phyloP scores from a whole-genome alignment of 2,113 vertebrate species.

The Sterna hirundo region DNA sequence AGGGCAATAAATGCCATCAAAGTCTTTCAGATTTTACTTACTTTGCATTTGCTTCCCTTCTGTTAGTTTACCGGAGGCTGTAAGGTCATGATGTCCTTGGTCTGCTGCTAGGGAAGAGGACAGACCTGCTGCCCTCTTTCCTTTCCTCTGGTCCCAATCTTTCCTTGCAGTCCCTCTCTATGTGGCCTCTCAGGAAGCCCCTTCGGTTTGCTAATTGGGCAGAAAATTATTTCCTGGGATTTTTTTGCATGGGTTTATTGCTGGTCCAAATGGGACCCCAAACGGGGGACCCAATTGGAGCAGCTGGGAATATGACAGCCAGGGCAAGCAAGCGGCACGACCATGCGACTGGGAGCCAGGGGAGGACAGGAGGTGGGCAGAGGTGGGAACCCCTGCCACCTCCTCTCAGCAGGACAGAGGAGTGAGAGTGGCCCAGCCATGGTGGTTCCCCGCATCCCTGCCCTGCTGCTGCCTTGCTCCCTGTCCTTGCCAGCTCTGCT shows the following conservation, averaged over 20 bases:
- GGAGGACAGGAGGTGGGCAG: not conserved
- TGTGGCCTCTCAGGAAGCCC: not conserved
- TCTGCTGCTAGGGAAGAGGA: not conserved
- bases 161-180: not conserved
- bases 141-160: not conserved
- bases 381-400: not conserved
- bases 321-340: not conserved
- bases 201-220: not conserved
- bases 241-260: not conserved
- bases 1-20: too few species aligned
- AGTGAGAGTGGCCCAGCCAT: not conserved
- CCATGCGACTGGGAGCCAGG: rapidly evolving
- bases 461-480: rapidly evolving
- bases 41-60: not conserved
- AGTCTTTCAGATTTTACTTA: not conserved
- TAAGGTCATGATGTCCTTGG: not conserved
- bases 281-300: not conserved
- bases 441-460: not conserved
- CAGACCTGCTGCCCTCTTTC: not conserved
- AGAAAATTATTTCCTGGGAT: not conserved
- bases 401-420: not conserved
- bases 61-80: not conserved
- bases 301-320: not conserved
- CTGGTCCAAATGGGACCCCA: not conserved
- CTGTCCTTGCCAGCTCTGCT: not conserved